Percentiles rank a stretch among this genome's conserved stretches.
These are phyloP conservation scores for Euura saliciscinereae DNA, from an alignment of 1,140 invertebrate species.

Conservation along the genomic window DNA sequence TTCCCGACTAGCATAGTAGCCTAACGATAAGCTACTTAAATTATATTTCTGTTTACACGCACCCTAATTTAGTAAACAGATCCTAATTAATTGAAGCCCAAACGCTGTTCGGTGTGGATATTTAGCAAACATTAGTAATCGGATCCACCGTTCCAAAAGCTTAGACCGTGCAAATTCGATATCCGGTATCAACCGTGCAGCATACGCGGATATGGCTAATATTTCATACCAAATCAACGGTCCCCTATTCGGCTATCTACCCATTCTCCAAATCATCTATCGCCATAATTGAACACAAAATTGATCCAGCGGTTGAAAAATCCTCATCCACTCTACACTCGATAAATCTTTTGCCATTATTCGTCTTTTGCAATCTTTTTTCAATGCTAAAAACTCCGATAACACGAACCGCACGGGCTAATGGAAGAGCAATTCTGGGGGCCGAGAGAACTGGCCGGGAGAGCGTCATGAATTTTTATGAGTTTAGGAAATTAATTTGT, in stretches of 20 bases:
- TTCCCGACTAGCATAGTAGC: no score
- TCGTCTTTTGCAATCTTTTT: no score
- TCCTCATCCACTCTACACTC: no score
- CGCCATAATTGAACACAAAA: no score
- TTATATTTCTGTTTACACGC: background rate
- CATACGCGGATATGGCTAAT: background rate
- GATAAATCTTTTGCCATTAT: no score
- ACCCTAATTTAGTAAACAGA: background rate
- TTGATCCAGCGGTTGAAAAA: no score
- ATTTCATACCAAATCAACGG: background rate
- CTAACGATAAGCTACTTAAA: background rate
- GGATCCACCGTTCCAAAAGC: background rate
- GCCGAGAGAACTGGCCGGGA: conserved; percentile 18
- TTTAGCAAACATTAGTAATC: conserved; percentile 4
- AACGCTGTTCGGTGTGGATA: background rate
- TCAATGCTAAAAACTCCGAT: no score
- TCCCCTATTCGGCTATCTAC: background rate
- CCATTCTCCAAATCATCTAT: no score
- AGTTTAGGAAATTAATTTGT: conserved; percentile 61
- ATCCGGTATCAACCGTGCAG: background rate
- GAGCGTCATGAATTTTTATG: conserved; percentile 53
- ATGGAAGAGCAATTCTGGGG: no score
- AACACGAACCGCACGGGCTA: no score
- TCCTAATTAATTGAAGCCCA: conserved; percentile 7
- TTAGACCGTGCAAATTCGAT: background rate